Evolutionary conservation across 2,113 vertebrate species (phyloP), one percentile per base, ranked within the genome.

Genomic region (Calidris pugnax): DNA sequence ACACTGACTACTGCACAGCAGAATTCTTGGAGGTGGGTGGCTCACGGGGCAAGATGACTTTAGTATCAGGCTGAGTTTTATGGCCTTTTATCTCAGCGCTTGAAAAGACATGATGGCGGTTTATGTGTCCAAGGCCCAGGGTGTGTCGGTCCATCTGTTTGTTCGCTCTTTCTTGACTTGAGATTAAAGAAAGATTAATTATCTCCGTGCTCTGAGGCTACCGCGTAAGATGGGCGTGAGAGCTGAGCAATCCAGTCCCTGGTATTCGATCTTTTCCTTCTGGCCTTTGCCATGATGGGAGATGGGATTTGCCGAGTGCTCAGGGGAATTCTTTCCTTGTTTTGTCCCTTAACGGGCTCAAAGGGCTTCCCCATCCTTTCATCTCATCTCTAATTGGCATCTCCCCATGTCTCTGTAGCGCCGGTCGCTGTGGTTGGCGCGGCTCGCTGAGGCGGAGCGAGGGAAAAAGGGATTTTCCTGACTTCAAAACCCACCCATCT

Each of bases 401-500:
- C 77, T 87, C 50, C 48, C 33, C 23, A 4, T 0, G 0, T n/a
- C 53, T 37, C 48, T 1, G 1, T 27, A n/a, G n/a, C n/a, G n/a
- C n/a, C n/a, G n/a, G n/a, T n/a, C n/a, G n/a, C n/a, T n/a, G 63
- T 2, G 7, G 30, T 30, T 86, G 88, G 59, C 48, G 28, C 2
- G 14, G 41, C 79, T 93, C 2, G 3, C 71, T 55, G 74, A 35
- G 39, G 48, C 0, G 1, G 62, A 55, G 59, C 57, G 21, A 48
- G 30, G 74, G n/a, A 7, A 47, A 81, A 87, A 59, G 30, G 67
- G 57, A 71, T 60, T 93, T 73, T 91, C 82, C 85, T 51, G 55
- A 20, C 45, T 76, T 66, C 71, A 83, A 30, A 88, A 20, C 12
- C 27, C 1, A 0, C 39, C 35, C 2, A 0, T 23, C 69, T 21